A percentile compares a stretch with the other conserved stretches of the same genome.
phyloP scores from a whole-genome alignment of 1,140 invertebrate species.

The Muscidifurax raptorellus region DNA sequence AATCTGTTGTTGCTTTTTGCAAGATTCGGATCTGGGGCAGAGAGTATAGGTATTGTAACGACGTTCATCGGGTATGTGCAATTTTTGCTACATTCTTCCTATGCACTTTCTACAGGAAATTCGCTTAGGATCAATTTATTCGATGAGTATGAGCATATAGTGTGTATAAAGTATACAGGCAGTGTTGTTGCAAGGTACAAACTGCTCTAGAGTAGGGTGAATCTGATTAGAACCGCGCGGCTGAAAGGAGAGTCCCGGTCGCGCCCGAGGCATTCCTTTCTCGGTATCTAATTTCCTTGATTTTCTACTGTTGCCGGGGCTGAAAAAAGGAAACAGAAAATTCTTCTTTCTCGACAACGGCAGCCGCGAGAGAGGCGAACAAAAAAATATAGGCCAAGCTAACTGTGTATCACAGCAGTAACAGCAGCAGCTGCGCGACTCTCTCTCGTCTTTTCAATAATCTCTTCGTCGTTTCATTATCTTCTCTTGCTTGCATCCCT shows the following conservation, averaged over 20 bases:
- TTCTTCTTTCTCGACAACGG: neutral
- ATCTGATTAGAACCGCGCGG: neutral
- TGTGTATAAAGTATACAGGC: too few species aligned
- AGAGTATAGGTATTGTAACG: neutral
- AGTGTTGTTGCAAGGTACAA: too few species aligned
- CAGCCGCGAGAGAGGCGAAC: neutral
- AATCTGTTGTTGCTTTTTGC: neutral
- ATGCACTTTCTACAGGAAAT: neutral
- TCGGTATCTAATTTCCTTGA: too few species aligned
- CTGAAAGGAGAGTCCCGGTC: neutral
- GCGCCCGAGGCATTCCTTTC: too few species aligned
- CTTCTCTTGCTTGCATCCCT: neutral
- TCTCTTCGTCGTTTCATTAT: neutral
- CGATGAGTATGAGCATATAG: too few species aligned
- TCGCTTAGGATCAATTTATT: too few species aligned
- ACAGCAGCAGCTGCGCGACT: neutral
- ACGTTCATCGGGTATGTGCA: neutral
- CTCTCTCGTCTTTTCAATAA: neutral
- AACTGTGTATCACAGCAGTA: neutral
- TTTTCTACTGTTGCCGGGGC: too few species aligned
- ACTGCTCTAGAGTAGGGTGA: neutral
- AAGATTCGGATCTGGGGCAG: neutral
- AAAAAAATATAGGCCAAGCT: slow-evolving; percentile 15
- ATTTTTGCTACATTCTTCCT: neutral
- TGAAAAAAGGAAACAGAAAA: neutral